Percentiles rank a stretch among this genome's conserved stretches.
Conservation (phyloP, 2,113 vertebrate genomes). For the Alethe diademata region DNA sequence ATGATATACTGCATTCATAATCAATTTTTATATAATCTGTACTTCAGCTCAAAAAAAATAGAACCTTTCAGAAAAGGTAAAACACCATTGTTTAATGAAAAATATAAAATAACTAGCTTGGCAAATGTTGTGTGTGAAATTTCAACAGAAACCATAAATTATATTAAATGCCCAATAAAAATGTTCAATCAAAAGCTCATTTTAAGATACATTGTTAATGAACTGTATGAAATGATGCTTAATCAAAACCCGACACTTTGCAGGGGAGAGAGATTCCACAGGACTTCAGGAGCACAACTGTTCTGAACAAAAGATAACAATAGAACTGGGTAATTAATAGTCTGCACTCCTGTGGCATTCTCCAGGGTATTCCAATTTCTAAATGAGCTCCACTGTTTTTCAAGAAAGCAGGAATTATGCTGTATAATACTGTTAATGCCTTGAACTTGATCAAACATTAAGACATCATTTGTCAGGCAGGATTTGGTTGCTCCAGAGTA, state of each 20-base stretch:
- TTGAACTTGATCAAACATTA: slow-evolving; percentile 47
- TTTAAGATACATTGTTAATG: slow-evolving; percentile 80
- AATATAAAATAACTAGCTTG: slow-evolving; percentile 63
- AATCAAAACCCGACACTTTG: slow-evolving; percentile 73
- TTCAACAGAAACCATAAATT: slow-evolving; percentile 77
- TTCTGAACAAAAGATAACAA: slow-evolving; percentile 75
- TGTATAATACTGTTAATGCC: neutral
- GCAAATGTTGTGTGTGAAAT: slow-evolving; percentile 72
- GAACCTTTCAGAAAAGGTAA: slow-evolving; percentile 42
- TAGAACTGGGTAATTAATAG: slow-evolving; percentile 75
- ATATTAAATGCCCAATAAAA: slow-evolving; percentile 80
- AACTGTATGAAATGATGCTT: slow-evolving; percentile 76
- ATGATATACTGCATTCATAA: slow-evolving; percentile 57
- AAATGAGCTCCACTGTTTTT: slow-evolving; percentile 57
- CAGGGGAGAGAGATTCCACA: slow-evolving; percentile 57
- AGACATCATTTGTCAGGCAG: slow-evolving; percentile 38
- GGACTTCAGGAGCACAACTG: slow-evolving; percentile 68
- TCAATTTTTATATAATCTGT: slow-evolving; percentile 49
- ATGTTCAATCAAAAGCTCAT: slow-evolving; percentile 80
- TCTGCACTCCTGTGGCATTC: slow-evolving; percentile 38
- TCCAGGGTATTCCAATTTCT: slow-evolving; percentile 61
- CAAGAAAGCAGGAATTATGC: slow-evolving; percentile 55
- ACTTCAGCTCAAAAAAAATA: slow-evolving; percentile 18
- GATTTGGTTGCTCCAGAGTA: slow-evolving; percentile 20
- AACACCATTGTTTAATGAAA: slow-evolving; percentile 68